Conservation (phyloP, 2,888 invertebrate genomes). For the Cheilosia grossa region DNA sequence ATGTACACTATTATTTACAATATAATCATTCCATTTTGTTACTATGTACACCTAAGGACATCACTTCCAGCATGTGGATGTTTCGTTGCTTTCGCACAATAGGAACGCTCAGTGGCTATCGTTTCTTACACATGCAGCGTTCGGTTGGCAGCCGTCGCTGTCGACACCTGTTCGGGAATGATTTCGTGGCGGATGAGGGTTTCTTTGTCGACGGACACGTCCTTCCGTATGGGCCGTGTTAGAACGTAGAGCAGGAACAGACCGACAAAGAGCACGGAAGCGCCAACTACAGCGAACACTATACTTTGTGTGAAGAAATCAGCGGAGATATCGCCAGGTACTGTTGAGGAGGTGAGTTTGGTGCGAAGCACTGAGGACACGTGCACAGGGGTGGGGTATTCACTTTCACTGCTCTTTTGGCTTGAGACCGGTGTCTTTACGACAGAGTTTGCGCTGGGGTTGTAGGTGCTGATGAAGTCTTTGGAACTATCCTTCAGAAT, state of each 20-base stretch:
- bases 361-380: constrained; percentile 76
- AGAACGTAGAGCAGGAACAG: constrained; percentile 76
- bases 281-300: constrained; percentile 76
- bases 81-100: constrained; percentile 69
- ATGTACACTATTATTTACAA: constrained; percentile 73
- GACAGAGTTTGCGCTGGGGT: constrained; percentile 75
- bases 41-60: constrained; percentile 74
- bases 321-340: constrained; percentile 52
- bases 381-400: constrained; percentile 51
- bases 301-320: constrained; percentile 75
- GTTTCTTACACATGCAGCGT: constrained; percentile 78
- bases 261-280: constrained; percentile 76
- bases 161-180: constrained; percentile 76
- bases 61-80: constrained; percentile 62
- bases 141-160: constrained; percentile 71
- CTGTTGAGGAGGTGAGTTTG: constrained; percentile 70
- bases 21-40: constrained; percentile 43
- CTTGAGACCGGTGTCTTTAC: constrained; percentile 48
- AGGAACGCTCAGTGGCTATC: constrained; percentile 48
- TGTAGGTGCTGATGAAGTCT: constrained; percentile 78
- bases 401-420: constrained; percentile 50
- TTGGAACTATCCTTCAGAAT: constrained; percentile 79
- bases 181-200: constrained; percentile 77
- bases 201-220: constrained; percentile 76
- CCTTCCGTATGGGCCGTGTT: constrained; percentile 76